Base-by-base conservation (phyloP, 2,888 invertebrate genomes). In the Zaprionus lineosus region DNA sequence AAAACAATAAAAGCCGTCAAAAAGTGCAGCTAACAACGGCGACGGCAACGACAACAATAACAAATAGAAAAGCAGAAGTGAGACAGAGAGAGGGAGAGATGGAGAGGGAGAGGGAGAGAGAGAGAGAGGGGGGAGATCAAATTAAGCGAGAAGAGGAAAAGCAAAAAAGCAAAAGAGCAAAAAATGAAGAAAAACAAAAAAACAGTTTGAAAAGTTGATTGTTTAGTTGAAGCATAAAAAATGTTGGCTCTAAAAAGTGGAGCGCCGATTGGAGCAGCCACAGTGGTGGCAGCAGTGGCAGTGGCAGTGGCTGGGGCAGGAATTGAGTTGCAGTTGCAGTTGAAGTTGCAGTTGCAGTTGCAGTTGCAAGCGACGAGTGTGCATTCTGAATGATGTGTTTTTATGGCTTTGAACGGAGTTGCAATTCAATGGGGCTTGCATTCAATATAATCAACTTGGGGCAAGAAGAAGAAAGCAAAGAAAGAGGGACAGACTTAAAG, bases 1-100 rank as follows among this genome's bases (percentile, higher is more conserved):
- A 81, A 81, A 81, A 81, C 81, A 81, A 81, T 81, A 86, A 81
- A 86, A 86, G 84, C 81, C 84, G 81, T 84, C 86, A 79, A 79
- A 85, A 78, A 85, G 84, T 79, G 79, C 86, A 85, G 86, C 62
- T 61, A 65, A 59, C 73, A 61, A 50, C 63, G 75, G 29, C 52
- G 26, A 57, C 64, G 43, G 34, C 63, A 71, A 53, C 60, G 37
- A 26, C 46, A 55, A 9, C 46, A 61, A 77, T 43, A 63, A 41
- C 60, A 74, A 74, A 74, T 55, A 59, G 63, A 73, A 75, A 74
- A 72, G 51, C 39, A 58, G 57, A 58, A 66, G 37, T 56, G 51
- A 44, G 44, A 15, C 43, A 33, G 18, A 46, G 12, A 43, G 29
- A 46, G 15, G 12, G 12, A 37, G 33, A 7, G 41, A 50, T 15